These are phyloP conservation scores for Sinella curviseta DNA, from an alignment of 1,140 invertebrate genomes.

Conservation along the genomic window DNA sequence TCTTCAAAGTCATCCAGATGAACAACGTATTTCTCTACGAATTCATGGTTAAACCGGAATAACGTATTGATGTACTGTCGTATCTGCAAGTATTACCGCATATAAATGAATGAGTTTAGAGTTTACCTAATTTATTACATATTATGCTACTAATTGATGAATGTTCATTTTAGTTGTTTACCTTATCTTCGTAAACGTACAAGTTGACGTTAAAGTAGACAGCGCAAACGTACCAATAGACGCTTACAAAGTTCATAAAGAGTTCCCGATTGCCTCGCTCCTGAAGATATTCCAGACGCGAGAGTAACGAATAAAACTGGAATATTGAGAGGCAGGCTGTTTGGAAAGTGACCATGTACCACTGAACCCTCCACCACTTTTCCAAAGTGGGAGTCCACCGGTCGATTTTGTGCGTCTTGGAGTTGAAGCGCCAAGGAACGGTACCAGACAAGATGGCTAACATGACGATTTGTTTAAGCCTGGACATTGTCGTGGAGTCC, in stretches of 20 bases:
- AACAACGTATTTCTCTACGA: background rate
- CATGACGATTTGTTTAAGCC: background rate
- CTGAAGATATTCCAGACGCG: background rate
- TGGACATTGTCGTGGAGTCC: background rate
- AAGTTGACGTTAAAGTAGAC: too few relatives aligned
- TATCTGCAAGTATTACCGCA: too few relatives aligned
- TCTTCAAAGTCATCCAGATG: background rate
- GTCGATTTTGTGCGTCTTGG: background rate
- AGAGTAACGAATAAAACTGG: background rate
- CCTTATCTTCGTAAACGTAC: background rate
- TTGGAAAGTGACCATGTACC: background rate
- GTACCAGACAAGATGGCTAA: background rate
- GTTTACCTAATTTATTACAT: too few relatives aligned
- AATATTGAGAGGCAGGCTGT: background rate
- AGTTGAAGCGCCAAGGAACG: background rate
- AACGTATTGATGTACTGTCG: too few relatives aligned
- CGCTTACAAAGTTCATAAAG: background rate
- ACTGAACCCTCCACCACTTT: background rate
- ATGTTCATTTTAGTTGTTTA: background rate
- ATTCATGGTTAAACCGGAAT: background rate
- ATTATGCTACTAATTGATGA: too few relatives aligned
- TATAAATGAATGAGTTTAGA: too few relatives aligned
- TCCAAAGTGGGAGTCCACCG: background rate
- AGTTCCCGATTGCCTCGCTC: background rate
- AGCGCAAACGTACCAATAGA: background rate